Base-by-base conservation (phyloP, 2,888 invertebrate species). In the Meghimatium bilineatum region DNA sequence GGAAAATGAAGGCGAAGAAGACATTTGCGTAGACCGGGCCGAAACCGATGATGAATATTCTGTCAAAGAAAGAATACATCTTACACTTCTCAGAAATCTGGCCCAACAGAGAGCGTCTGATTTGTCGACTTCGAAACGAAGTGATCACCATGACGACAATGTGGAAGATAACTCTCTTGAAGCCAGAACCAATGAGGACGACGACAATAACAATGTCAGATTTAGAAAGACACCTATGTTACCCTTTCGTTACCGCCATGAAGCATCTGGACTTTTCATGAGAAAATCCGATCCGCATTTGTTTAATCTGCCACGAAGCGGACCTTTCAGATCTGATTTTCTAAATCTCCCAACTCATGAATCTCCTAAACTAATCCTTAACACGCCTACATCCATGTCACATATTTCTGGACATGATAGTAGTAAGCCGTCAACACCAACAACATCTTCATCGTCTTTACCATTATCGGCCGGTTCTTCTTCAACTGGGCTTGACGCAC, bases 91-190 rank as follows among this genome's bases (percentile, higher is more conserved):
- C 0, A 38, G 71, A 34, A 71, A 71, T 17, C 29, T 52, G 49
- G 52, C 69, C 12, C 80, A 80, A 26, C 49, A 69, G 8, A 71
- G 36, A 34, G 71, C 69, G 1, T 69, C 38, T 29, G 80, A 80
- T 32, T 71, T 52, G 29, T 52, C 80, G 0, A 32, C 71, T 56
- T 34, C 69, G 26, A 80, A 80, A 52, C 69, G 52, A 67, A 56
- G 63, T n/a, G 74, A 72, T 29, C 23, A 38, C 29, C 26, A 85
- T 69, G 87, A 86, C 38, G 88, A 89, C 52, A 36, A 87, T 26
- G 85, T 52, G 29, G 83, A 83, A 29, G 44, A 67, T 34, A 49
- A 63, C n/a, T 34, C 17, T 12, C 34, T 23, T 83, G 52, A 84
- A 72, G 49, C 44, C 26, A 67, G 36, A 29, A 49, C n/a, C 36